A percentile compares a stretch with the other conserved stretches of the same genome.
Evolutionary conservation across 2,113 vertebrate genomes (phyloP).

Genomic region (Colossoma macropomum): DNA sequence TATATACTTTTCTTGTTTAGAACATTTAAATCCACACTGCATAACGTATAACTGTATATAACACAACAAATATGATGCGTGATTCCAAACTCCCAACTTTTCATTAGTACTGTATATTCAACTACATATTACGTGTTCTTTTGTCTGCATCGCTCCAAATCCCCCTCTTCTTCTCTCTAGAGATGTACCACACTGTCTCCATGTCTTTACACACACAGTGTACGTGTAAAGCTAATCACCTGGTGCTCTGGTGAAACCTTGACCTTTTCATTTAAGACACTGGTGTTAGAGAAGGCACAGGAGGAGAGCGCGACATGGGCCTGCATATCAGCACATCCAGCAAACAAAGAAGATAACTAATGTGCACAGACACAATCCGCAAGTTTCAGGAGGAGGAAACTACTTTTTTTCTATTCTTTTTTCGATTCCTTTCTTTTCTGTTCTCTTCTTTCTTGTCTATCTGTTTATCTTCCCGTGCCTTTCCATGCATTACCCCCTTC

Average conservation of each 20-base stretch:
- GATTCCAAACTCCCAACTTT: no score
- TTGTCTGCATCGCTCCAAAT: background rate
- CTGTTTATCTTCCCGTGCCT: background rate
- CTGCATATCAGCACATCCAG: slow-evolving; percentile 22
- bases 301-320: slow-evolving; percentile 4
- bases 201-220: background rate
- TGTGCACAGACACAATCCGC: background rate
- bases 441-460: no score
- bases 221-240: slow-evolving; percentile 40
- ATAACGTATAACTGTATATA: no score
- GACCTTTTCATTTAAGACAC: slow-evolving; percentile 69
- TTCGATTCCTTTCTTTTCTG: no score
- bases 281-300: background rate
- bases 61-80: no score
- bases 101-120: no score
- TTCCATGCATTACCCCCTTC: slow-evolving; percentile 35
- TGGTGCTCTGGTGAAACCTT: slow-evolving; percentile 63
- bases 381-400: background rate
- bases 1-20: no score
- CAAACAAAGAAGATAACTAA: background rate
- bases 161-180: background rate
- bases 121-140: background rate
- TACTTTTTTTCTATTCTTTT: background rate
- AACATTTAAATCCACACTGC: no score
- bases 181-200: slow-evolving; percentile 44